Evolutionary conservation across 2,888 invertebrate genomes (phyloP), one percentile per base, ranked within the genome.

Genomic region (Rutpela maculata): DNA sequence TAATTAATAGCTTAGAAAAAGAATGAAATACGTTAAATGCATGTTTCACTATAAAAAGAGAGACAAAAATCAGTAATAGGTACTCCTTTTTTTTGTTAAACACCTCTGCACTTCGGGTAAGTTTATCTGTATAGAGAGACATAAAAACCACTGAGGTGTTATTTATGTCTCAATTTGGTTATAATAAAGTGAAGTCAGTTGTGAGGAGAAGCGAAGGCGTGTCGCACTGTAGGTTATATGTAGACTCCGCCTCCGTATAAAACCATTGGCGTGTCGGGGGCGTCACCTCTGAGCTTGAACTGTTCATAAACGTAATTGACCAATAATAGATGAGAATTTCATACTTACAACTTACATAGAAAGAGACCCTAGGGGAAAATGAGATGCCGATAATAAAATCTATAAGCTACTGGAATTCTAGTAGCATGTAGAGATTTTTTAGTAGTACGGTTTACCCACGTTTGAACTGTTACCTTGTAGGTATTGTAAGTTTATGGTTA

Each of bases 211-310:
- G 56, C 9, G 56, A 56, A 59, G 71, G 62, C 62, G 62, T 43
- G 63, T 18, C 43, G 63, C 15, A 15, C 50, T 9, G 65, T 65
- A 65, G 65, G 65, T 43, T 18, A 31, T 19, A 60, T 35, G 69
- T 18, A 76, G 70, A 77, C 78, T 66, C 71, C 71, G 12, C 71
- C 71, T 71, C 71, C 62, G n/a, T 26, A 62, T 71, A 71, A 84
- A 85, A 84, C 86, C 85, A 87, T 86, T 87, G 87, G 87, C 81
- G 81, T 81, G 78, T 76, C 79, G 80, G 78, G 76, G 86, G 83
- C 83, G 84, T 85, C 84, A 81, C 87, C 85, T 85, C 85, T 86
- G 86, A 86, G 82, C 84, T 83, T 84, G 82, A 81, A 82, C 82
- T 62, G 75, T 69, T 71, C 73, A 70, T 75, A 74, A 77, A 67